Base-by-base conservation (phyloP, 23 tunicate genomes). In the Clavelina lepadiformis region DNA sequence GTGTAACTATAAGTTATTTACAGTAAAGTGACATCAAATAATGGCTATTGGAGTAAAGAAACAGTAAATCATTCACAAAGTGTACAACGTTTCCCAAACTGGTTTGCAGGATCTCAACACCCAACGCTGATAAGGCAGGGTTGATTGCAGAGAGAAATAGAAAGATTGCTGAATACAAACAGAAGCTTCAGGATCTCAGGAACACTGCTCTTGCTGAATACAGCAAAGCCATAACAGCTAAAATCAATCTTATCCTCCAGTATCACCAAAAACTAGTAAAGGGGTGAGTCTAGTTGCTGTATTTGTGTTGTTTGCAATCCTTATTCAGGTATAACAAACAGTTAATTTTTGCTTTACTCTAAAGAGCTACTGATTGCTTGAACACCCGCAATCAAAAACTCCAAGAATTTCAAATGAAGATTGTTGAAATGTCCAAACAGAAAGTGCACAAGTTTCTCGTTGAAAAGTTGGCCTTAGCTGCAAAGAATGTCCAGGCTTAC, bases 221-320 rank as follows among this genome's bases (percentile, higher is more conserved):
- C 80, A 61, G 63, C 54, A 46, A 26, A 3, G 71, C 71, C 35
- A 49, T 74, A 35, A 63, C 68, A 31, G 34, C n/a, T 0, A 74
- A 74, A 71, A 62, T 74, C 50, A 30, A 67, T 25, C 5, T 20
- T 29, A 31, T 74, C 35, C 35, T 26, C 33, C 23, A 30, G 3
- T 74, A 56, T 63, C 80, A 74, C 33, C 71, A 51, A 49, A 58
- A 63, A 23, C 20, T 74, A 51, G 30, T 74, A 21, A 28, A 74
- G 52, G 44, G 51, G 80, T 74, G 36, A 63, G 66, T 33, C 18
- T 6, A 6, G 49, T 44, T 44, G 11, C 49, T 11, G 15, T 44
- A 11, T 44, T 11, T 15, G 11, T 11, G 49, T 44, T 11, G 49
- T 11, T 11, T 11, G 15, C 15, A 11, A 44, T 44, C 49, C 11